Base-by-base conservation (phyloP, 2,113 vertebrate genomes). In the Noctilio leporinus region DNA sequence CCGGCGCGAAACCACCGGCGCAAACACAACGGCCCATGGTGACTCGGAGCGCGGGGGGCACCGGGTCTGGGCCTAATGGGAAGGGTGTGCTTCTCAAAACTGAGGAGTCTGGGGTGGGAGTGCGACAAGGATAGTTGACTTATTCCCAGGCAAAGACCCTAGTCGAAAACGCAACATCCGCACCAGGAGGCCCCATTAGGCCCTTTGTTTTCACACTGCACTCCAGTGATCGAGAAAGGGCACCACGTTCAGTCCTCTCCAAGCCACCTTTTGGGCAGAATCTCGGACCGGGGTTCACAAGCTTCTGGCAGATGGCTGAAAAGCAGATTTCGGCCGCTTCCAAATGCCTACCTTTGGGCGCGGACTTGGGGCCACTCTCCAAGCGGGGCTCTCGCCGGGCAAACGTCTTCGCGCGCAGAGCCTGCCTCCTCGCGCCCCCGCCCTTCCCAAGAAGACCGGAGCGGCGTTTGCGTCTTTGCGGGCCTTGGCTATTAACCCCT, bases 271-370 rank as follows among this genome's bases (percentile, higher is more conserved):
- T 91, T 81, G 85, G 92, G 38, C 67, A 89, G 64, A 47, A 67
- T 62, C 90, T 97, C 95, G 75, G 89, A 69, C 70, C 10, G 95
- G 77, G 76, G 67, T 19, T 95, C 93, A 81, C 40, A 30, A 93
- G 96, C 98, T 98, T 93, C 89, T 93, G 30, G 85, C 67, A 90
- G 92, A 95, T 85, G 55, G 59, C 93, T 87, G 91, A 88, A 95
- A 97, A 96, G 45, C 49, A n/a, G 85, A 84, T 91, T 95, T 89
- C 72, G 69, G 81, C 73, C 53, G 91, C 77, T 91, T 96, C 96
- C 17, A 16, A 95, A 86, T 92, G 98, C 98, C 98, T 98, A 98
- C 97, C 98, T 98, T 98, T 97, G 91, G 89, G 96, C 86, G 94
- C 95, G 96, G 94, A 97, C 97, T 96, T 92, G 96, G 97, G 14